Evolutionary conservation across 2,888 invertebrate genomes (phyloP).

Genomic region (Pyralis farinalis): DNA sequence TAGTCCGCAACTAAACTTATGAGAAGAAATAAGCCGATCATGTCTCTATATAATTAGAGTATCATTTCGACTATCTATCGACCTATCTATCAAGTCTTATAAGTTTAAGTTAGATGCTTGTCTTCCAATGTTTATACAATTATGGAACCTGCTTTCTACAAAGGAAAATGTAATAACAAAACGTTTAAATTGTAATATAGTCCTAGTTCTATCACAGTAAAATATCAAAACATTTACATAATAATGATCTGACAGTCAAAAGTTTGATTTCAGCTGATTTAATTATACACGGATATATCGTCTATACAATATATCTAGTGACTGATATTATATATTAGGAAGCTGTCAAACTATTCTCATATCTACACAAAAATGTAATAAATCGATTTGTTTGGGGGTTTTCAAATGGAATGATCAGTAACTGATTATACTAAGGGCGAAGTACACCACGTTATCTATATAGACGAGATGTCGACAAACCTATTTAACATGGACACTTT

Average conservation of each 20-base stretch:
- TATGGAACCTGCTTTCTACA: slow-evolving; percentile 5
- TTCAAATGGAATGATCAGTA: slow-evolving; percentile 49
- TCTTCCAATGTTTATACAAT: slow-evolving; percentile 1
- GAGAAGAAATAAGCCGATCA: too few relatives aligned
- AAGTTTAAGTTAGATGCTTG: too few relatives aligned
- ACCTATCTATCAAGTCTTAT: too few relatives aligned
- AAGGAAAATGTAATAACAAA: slow-evolving; percentile 5
- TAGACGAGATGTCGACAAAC: too few relatives aligned
- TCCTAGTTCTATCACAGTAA: slow-evolving; percentile 78
- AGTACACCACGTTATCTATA: too few relatives aligned
- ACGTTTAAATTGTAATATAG: slow-evolving; percentile 34
- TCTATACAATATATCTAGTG: neutral
- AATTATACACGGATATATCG: neutral
- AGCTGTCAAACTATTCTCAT: neutral
- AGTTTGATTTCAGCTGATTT: slow-evolving; percentile 2
- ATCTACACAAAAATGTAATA: slow-evolving; percentile 1
- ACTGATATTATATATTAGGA: neutral
- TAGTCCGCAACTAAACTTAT: too few relatives aligned
- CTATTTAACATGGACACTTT: too few relatives aligned
- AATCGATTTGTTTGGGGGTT: slow-evolving; percentile 16
- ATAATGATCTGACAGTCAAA: slow-evolving; percentile 14
- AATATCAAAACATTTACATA: slow-evolving; percentile 55
- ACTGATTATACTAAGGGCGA: slow-evolving; percentile 33
- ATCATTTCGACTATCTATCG: too few relatives aligned
- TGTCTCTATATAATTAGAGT: too few relatives aligned